A percentile compares a stretch with the other conserved stretches of the same genome.
Conservation (phyloP, 2,113 vertebrate species). For the Epinephelus fuscoguttatus region DNA sequence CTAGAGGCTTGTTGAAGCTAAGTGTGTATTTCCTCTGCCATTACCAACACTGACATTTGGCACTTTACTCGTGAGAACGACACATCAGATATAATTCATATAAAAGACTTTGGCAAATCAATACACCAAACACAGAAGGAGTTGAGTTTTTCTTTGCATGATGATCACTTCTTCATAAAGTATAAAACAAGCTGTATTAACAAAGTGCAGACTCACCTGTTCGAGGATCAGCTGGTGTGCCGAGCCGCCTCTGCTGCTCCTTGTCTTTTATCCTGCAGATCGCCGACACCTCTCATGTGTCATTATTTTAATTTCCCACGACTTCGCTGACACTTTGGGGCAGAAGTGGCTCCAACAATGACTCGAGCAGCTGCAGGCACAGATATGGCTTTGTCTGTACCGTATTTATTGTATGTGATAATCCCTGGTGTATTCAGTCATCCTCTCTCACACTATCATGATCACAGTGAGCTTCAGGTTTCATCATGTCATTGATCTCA, state of each 20-base stretch:
- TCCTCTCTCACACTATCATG: no score
- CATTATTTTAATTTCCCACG: not conserved
- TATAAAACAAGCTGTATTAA: no score
- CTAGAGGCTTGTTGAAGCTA: no score
- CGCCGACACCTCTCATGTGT: not conserved
- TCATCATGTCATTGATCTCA: not conserved
- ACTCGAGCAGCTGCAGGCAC: not conserved
- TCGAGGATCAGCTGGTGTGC: not conserved
- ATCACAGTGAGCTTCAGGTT: not conserved
- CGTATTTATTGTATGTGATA: not conserved
- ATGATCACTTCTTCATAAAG: no score
- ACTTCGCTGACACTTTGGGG: not conserved
- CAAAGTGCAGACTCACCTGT: constrained; percentile 7
- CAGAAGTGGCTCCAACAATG: not conserved
- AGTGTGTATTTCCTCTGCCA: no score
- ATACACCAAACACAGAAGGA: no score
- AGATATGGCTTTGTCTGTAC: not conserved
- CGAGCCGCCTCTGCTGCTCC: not conserved
- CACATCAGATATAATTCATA: no score
- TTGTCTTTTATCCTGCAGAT: constrained; percentile 34
- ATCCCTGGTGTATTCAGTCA: not conserved
- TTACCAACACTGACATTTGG: no score
- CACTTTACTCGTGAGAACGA: no score
- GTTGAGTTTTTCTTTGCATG: no score
- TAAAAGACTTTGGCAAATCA: no score